phyloP scores from a whole-genome alignment of 2,113 vertebrate genomes.

The Calidris pugnax region DNA sequence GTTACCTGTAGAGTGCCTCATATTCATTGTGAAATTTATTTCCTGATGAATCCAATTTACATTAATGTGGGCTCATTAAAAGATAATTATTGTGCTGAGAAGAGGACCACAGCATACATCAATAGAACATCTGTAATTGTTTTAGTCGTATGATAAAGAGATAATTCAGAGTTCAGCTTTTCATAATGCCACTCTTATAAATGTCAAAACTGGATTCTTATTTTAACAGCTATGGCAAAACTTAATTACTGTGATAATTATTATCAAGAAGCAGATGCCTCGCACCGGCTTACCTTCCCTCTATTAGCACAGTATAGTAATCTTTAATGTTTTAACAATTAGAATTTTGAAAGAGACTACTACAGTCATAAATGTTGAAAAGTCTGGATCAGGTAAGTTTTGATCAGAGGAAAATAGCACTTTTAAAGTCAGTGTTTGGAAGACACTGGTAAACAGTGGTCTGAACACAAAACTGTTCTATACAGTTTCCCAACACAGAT shows the following conservation, averaged over 20 bases:
- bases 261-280: constrained; percentile 62
- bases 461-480: background rate
- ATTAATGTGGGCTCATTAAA: constrained; percentile 92
- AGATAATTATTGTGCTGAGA: constrained; percentile 83
- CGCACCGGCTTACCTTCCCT: constrained; percentile 24
- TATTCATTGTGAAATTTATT: constrained; percentile 78
- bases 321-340: constrained; percentile 21
- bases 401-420: background rate
- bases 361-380: constrained; percentile 8
- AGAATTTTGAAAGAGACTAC: background rate
- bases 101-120: constrained; percentile 63
- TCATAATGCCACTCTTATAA: constrained; percentile 67
- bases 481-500: background rate
- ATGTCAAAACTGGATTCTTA: constrained; percentile 69
- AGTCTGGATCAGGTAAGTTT: background rate
- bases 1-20: constrained; percentile 78
- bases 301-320: constrained; percentile 3
- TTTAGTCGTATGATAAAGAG: constrained; percentile 66
- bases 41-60: constrained; percentile 85
- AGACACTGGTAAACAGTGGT: background rate
- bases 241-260: constrained; percentile 73
- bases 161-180: constrained; percentile 53
- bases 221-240: constrained; percentile 59
- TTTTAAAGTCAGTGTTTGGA: background rate
- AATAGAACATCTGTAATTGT: constrained; percentile 73